Base-by-base conservation (phyloP, 2,113 vertebrate genomes). In the Notiomystis cincta region DNA sequence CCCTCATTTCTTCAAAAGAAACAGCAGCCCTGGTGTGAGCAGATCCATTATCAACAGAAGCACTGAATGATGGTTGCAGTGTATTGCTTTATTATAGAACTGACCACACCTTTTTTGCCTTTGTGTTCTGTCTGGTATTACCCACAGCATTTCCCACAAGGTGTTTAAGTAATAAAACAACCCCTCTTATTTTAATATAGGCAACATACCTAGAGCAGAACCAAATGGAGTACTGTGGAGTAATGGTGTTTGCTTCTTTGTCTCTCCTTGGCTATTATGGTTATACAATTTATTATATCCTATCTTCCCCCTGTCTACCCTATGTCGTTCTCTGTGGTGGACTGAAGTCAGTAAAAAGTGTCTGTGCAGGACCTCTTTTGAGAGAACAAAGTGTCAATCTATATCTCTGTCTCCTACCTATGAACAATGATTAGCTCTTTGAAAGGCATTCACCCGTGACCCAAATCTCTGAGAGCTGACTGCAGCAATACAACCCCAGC, bases 371-470 rank as follows among this genome's bases (percentile, higher is more conserved):
- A 90, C 8, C 35, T 72, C 45, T 65, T 62, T 40, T 58, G 73
- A 89, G 62, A 89, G 83, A 92, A 87, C 69, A 75, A 89, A 82
- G 21, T 12, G 44, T 80, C 79, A 72, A 51, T 82, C 79, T 80
- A 0, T 83, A 89, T 53, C 65, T 89, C 62, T 66, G 35, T 77
- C 54, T 92, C 80, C 61, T 44, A 73, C 83, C 56, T 64, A 40
- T 22, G 82, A 91, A 77, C 80, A 58, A 72, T 51, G 44, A 91
- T 90, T 80, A 73, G 61, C 38, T 72, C 81, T 92, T 89, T 96
- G 48, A 93, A 94, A 97, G 67, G 66, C 84, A 70, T 58, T 88
- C 73, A 89, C 17, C 82, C 84, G 40, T 81, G 73, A 93, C 80
- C 33, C 65, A 96, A 88, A 72, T 33, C 67, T 93, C 73, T 47